Base-by-base conservation (phyloP, 2,797 vertebrate species). In the Aulostomus chinensis region DNA sequence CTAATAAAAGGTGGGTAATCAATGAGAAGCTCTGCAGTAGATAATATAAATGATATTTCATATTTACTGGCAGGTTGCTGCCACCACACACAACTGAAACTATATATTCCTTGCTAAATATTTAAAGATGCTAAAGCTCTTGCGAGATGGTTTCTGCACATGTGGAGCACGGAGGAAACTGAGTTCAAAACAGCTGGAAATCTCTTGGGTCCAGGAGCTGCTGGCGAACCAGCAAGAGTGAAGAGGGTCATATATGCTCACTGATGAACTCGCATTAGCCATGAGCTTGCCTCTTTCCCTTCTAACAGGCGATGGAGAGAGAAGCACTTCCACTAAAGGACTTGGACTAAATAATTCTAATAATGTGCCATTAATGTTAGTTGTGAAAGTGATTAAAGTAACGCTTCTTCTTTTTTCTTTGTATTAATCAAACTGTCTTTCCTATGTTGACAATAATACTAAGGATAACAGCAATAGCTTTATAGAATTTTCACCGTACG, bases 1-100 rank as follows among this genome's bases (percentile, higher is more conserved):
- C n/a, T n/a, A n/a, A n/a, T 21, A 21, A 21, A 21, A 21, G 20
- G 3, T 21, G 3, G 20, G 41, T n/a, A n/a, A 17, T 7, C 25
- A 45, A 21, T 42, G 47, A 75, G 46, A 46, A 54, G 36, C 42
- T 53, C 56, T 66, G 56, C 21, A 46, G 58, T 50, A 51, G 21
- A 41, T 28, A n/a, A 41, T 34, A n/a, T 47, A 31, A 33, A 52
- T 31, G 51, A 51, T 38, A 66, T 57, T 58, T 64, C 29, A 40
- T 13, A 41, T 69, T 36, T 42, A 58, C 22, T 51, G n/a, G 39
- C 31, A 26, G 16, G 20, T 18, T 22, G 39, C 50, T 57, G 11
- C 7, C 49, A 68, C 36, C 18, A 28, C 40, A 35, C 31, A 53
- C 52, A 37, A 56, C 34, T 17, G 25, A n/a, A 43, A 52, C 52